Evolutionary conservation across 2,113 vertebrate species (phyloP).

Genomic region (Chaenogobius annularis): DNA sequence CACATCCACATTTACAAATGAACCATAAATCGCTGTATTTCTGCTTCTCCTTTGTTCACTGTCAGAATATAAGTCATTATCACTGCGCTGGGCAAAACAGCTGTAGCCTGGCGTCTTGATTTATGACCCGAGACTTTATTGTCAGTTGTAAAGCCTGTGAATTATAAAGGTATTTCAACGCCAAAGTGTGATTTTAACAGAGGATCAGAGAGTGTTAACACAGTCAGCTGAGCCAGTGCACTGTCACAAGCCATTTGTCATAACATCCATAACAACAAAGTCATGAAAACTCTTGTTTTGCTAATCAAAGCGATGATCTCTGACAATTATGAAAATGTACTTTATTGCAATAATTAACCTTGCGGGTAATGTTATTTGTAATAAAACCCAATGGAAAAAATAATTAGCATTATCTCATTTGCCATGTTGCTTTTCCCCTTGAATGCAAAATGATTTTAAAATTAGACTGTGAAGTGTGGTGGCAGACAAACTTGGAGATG

Average conservation of each 20-base stretch:
- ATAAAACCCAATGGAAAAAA: constrained; percentile 44
- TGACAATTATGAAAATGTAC: constrained; percentile 36
- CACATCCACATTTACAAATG: constrained; percentile 43
- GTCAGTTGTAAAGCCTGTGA: constrained; percentile 64
- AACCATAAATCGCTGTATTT: constrained; percentile 37
- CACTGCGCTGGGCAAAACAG: constrained; percentile 50
- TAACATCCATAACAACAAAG: constrained; percentile 57
- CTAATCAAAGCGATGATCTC: constrained; percentile 65
- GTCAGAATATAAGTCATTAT: constrained; percentile 62
- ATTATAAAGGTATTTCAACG: constrained; percentile 53
- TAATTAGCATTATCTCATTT: constrained; percentile 55
- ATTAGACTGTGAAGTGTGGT: neutral
- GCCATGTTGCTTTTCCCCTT: constrained; percentile 8
- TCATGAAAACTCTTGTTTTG: constrained; percentile 51
- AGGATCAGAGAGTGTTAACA: constrained; percentile 58
- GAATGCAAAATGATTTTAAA: constrained; percentile 3
- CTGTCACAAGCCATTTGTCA: constrained; percentile 62
- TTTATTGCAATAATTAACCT: constrained; percentile 63
- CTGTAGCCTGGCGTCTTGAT: constrained; percentile 60
- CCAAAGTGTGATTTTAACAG: constrained; percentile 44
- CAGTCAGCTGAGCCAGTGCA: constrained; percentile 39
- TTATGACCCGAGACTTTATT: constrained; percentile 66
- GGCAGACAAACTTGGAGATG: neutral
- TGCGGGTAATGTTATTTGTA: constrained; percentile 43
- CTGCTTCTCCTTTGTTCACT: constrained; percentile 4